phyloP scores from a whole-genome alignment of 2,797 vertebrate species.

The Coreius guichenoti region DNA sequence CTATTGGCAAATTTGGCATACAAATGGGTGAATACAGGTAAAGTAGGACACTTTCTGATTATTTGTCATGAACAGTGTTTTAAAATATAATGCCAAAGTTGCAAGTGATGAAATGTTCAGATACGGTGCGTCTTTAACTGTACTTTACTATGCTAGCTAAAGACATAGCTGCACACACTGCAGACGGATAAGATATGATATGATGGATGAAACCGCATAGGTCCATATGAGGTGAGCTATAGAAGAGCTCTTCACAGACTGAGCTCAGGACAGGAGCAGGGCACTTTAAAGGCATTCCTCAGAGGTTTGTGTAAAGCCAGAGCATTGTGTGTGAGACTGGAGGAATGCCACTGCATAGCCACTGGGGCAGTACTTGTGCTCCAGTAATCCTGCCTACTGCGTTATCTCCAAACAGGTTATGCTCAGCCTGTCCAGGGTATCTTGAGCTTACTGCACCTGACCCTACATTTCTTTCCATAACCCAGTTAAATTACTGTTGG shows the following conservation, averaged over 20 bases:
- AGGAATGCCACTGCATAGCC: slow-evolving; percentile 50
- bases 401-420: slow-evolving; percentile 31
- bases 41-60: background rate
- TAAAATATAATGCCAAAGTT: background rate
- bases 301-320: slow-evolving; percentile 52
- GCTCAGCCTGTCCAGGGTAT: slow-evolving; percentile 10
- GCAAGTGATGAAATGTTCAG: background rate
- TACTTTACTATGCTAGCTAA: background rate
- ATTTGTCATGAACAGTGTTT: background rate
- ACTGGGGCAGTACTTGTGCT: slow-evolving; percentile 26
- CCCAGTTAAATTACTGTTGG: background rate
- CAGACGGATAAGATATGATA: background rate
- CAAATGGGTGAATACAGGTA: background rate
- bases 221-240: slow-evolving; percentile 56
- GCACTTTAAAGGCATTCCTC: slow-evolving; percentile 59
- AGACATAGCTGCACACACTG: background rate
- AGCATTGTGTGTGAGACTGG: slow-evolving; percentile 45
- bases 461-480: background rate
- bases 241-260: slow-evolving; percentile 37
- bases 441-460: slow-evolving; percentile 7
- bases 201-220: slow-evolving; percentile 27
- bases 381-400: slow-evolving; percentile 42
- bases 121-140: background rate
- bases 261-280: slow-evolving; percentile 43
- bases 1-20: background rate